Conservation (phyloP, 1,140 invertebrate species). For the Drosophila nannoptera region DNA sequence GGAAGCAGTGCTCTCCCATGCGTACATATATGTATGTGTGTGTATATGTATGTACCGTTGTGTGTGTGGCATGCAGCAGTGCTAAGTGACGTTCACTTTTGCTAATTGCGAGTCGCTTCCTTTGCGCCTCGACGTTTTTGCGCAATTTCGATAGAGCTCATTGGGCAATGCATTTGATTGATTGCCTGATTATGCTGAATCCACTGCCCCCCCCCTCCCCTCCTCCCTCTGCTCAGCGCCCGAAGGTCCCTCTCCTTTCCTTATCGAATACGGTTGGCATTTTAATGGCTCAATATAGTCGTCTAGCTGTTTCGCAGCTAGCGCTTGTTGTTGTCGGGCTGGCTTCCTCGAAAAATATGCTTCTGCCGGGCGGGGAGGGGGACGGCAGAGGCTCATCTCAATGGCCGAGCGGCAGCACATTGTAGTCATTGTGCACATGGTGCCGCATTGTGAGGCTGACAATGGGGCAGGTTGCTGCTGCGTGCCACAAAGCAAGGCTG, state of each 20-base stretch:
- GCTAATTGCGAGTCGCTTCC: no score
- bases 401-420: slow-evolving; percentile 7
- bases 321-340: slow-evolving; percentile 1
- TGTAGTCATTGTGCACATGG: slow-evolving; percentile 20
- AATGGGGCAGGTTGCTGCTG: slow-evolving; percentile 51
- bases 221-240: not conserved
- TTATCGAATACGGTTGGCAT: not conserved
- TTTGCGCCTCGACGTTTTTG: no score
- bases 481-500: slow-evolving; percentile 69
- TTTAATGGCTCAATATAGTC: slow-evolving; percentile 3
- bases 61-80: no score
- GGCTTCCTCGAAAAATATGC: slow-evolving; percentile 1
- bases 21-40: no score
- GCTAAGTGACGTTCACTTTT: no score
- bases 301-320: not conserved
- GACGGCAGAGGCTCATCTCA: slow-evolving; percentile 4
- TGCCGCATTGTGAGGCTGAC: slow-evolving; percentile 58
- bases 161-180: no score
- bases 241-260: not conserved
- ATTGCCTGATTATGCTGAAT: no score
- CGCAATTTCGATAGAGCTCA: no score
- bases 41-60: no score
- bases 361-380: not conserved
- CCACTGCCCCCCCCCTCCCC: not conserved
- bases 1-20: no score